Conservation (phyloP, 2,113 vertebrate genomes). For the Anguilla japonica region DNA sequence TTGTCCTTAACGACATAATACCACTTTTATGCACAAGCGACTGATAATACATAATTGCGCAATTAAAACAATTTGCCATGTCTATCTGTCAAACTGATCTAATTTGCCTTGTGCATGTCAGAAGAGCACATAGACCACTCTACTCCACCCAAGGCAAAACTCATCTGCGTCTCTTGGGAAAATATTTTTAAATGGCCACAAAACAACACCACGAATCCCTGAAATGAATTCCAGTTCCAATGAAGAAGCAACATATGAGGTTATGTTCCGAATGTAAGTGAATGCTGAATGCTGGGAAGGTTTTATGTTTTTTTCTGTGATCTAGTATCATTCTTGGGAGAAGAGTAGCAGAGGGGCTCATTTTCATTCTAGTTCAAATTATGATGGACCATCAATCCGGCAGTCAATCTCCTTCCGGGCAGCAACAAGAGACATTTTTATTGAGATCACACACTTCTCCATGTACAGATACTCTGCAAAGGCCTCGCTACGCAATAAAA, state of each 20-base stretch:
- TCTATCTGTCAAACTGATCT: conserved; percentile 67
- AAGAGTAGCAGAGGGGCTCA: not conserved
- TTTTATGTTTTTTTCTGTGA: not conserved
- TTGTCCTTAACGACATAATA: conserved; percentile 54
- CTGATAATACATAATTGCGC: conserved; percentile 64
- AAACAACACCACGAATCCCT: conserved; percentile 40
- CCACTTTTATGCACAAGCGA: conserved; percentile 60
- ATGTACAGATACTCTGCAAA: not conserved
- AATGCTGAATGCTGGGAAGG: not conserved
- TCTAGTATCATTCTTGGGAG: not conserved
- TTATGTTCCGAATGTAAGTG: not conserved
- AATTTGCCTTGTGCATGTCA: conserved; percentile 60
- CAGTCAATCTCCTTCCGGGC: not conserved
- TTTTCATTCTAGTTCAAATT: not conserved
- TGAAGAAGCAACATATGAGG: not conserved
- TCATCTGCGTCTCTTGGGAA: conserved; percentile 32
- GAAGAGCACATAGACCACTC: conserved; percentile 49
- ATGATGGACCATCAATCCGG: not conserved
- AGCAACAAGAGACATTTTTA: not conserved
- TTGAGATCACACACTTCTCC: not conserved
- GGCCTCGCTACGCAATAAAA: not conserved
- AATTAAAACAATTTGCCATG: conserved; percentile 71
- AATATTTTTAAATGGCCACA: not conserved
- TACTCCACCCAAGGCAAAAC: conserved; percentile 48
- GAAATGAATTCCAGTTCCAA: conserved; percentile 12